A percentile compares a stretch with the other conserved stretches of the same genome.
Evolutionary conservation across 2,888 invertebrate species (phyloP).

Genomic region (Antitype chi): DNA sequence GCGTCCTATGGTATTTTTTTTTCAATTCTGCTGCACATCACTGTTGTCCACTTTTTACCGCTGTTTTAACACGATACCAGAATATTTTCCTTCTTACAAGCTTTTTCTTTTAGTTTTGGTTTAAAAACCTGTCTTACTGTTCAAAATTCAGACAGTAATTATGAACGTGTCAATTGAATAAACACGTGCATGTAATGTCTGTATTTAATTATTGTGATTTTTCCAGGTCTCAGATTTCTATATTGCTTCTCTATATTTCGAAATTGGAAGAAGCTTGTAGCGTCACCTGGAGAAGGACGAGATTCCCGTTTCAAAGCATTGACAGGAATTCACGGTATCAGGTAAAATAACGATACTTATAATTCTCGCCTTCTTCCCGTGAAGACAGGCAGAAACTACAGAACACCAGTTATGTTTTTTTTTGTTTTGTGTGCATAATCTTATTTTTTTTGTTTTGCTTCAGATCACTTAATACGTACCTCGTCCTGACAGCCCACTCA

Average conservation of each 20-base stretch:
- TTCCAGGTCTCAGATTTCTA: slow-evolving; percentile 56
- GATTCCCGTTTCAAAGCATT: slow-evolving; percentile 57
- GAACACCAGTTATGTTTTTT: background rate
- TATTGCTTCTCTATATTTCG: slow-evolving; percentile 71
- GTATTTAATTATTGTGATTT: background rate
- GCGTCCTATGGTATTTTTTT: background rate
- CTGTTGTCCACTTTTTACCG: background rate
- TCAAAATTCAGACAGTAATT: background rate
- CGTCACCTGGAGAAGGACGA: slow-evolving; percentile 3
- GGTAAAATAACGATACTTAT: slow-evolving; percentile 53
- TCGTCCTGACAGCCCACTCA: slow-evolving; percentile 51
- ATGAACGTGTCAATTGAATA: background rate
- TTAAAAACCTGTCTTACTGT: background rate
- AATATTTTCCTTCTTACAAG: background rate
- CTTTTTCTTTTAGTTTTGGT: background rate
- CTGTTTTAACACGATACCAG: background rate
- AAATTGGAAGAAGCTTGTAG: slow-evolving; percentile 69
- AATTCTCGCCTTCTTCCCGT: background rate
- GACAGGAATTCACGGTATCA: slow-evolving; percentile 66
- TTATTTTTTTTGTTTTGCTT: background rate
- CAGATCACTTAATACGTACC: slow-evolving; percentile 14
- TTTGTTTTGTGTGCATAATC: too few species aligned
- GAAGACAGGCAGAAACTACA: too few species aligned
- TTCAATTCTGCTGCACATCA: background rate
- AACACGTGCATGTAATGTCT: background rate